Base-by-base conservation (phyloP, 2,797 vertebrate species). In the Naso thynnoides region DNA sequence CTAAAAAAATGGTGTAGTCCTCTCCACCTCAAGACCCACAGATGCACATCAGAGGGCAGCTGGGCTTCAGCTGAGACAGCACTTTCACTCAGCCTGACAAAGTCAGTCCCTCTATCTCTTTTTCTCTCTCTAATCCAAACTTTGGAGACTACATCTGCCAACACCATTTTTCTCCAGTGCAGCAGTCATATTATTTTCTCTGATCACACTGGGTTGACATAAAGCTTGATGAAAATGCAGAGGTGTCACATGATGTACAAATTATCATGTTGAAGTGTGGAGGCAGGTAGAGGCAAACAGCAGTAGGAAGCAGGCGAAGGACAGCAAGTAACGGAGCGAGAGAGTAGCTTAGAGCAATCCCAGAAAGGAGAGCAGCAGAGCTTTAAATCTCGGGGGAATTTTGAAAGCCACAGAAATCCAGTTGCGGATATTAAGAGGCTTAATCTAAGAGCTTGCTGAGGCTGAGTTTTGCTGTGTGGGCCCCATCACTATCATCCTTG, bases 341-440 rank as follows among this genome's bases (percentile, higher is more conserved):
- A 88, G 79, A 86, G 83, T 84, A 80, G 88, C 89, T 91, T 88
- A 85, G 70, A 87, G 81, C 76, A 79, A 88, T 88, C 82, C 86
- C 74, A 67, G 91, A 92, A 88, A 90, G 90, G 83, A 90, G 84
- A 85, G 77, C 74, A 55, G 87, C 85, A 79, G 82, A 91, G 92
- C 87, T 87, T 87, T 92, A 90, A 92, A 89, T 92, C 92, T 86
- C 72, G 54, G 77, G 89, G 87, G 92, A 91, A 92, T 91, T 89
- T 36, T 91, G 68, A 90, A 92, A 94, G 89, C 91, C 83, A 84
- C 81, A 88, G 89, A 92, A 93, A 94, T 92, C 91, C 90, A 91
- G 92, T 90, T 89, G 92, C 77, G 84, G 92, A 93, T 94, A 93
- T 95, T 95, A 95, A 94, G 93, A 94, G 89, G 94, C 94, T 95